A percentile compares a stretch with the other conserved stretches of the same genome.
Conservation (phyloP, 1,140 invertebrate genomes). For the Drosophila subpulchrella region DNA sequence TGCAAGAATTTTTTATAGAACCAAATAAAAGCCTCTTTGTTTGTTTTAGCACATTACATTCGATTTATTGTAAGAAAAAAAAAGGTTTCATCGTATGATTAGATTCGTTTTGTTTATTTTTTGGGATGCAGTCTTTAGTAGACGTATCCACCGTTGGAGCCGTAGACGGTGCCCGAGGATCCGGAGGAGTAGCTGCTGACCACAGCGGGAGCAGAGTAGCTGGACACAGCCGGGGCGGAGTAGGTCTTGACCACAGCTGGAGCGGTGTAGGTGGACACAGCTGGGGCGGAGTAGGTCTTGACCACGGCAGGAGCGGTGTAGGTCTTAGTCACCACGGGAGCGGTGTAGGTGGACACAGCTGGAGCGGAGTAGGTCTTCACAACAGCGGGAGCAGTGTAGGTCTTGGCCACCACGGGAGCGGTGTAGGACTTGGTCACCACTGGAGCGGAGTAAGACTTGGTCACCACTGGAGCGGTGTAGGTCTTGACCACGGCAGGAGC, state of each 20-base stretch:
- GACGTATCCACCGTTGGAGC: conserved; percentile 73
- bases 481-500: no score
- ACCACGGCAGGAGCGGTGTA: conserved; percentile 28
- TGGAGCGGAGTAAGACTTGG: conserved; percentile 4
- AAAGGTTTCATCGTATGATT: conserved; percentile 36
- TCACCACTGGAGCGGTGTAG: conserved; percentile 18
- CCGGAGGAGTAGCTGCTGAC: conserved; percentile 21
- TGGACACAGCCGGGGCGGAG: conserved; percentile 10
- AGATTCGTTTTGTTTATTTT: conserved; percentile 1
- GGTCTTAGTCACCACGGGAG: conserved; percentile 10
- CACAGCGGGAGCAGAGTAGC: conserved; percentile 35
- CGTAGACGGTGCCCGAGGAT: conserved; percentile 62
- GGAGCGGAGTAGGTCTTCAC: conserved; percentile 43
- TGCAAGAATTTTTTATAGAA: no score
- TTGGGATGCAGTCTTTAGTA: conserved; percentile 41
- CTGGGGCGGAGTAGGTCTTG: conserved; percentile 27
- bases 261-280: conserved; percentile 15
- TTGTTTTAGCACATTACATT: conserved; percentile 21
- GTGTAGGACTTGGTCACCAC: conserved; percentile 11
- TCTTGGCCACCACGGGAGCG: conserved; percentile 2
- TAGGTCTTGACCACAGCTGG: conserved; percentile 22
- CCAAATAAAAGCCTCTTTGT: neutral
- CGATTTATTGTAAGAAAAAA: conserved; percentile 47
- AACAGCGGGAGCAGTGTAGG: conserved; percentile 14
- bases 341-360: conserved; percentile 23